Conservation (phyloP, 1,140 invertebrate genomes). For the Drosophila persimilis region DNA sequence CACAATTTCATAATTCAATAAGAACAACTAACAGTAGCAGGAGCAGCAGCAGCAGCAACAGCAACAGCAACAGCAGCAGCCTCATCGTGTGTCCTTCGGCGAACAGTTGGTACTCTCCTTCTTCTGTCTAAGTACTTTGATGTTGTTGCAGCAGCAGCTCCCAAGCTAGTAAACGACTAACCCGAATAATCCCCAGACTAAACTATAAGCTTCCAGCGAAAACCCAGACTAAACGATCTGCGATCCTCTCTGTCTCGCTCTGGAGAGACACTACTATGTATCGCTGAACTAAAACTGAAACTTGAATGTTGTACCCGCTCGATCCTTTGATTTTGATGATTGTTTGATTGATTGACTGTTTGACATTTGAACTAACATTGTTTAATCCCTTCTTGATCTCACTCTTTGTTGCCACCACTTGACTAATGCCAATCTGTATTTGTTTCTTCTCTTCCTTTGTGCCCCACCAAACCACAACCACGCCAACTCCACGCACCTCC, state of each 20-base stretch:
- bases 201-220: constrained; percentile 25
- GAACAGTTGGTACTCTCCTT: constrained; percentile 64
- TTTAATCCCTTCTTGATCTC: constrained; percentile 27
- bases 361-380: constrained; percentile 56
- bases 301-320: constrained; percentile 66
- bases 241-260: too few species aligned
- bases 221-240: too few species aligned
- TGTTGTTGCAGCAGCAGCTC: constrained; percentile 56
- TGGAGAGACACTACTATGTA: background rate
- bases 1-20: constrained; percentile 67
- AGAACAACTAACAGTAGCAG: constrained; percentile 16
- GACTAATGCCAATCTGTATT: constrained; percentile 69
- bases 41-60: constrained; percentile 14
- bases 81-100: constrained; percentile 48
- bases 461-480: constrained; percentile 16
- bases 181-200: constrained; percentile 15
- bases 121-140: constrained; percentile 37
- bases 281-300: constrained; percentile 18
- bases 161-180: constrained; percentile 20
- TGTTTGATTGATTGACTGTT: constrained; percentile 37
- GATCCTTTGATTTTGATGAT: constrained; percentile 27
- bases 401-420: constrained; percentile 38
- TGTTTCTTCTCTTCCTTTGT: constrained; percentile 55
- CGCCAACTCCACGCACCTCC: constrained; percentile 37
- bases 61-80: constrained; percentile 17